Percentiles rank a stretch among this genome's conserved stretches.
Conservation (phyloP, 2,113 vertebrate genomes). For the Amblyornis subalaris region DNA sequence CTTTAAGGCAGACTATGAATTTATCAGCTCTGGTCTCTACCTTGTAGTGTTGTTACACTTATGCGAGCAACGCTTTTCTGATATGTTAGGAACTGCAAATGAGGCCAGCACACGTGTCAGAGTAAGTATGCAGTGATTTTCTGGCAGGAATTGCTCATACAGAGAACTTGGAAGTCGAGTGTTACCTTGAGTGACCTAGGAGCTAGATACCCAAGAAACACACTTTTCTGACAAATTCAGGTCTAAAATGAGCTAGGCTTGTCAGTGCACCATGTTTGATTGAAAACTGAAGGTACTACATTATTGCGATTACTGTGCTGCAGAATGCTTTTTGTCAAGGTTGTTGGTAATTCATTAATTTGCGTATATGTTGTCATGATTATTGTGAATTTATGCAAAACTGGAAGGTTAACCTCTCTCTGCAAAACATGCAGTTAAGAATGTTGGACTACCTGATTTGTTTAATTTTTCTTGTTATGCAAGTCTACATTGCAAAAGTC, state of each 20-base stretch:
- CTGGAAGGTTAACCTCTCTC: background rate
- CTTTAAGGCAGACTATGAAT: constrained; percentile 91
- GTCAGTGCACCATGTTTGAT: background rate
- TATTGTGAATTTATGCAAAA: background rate
- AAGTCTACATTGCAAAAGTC: background rate
- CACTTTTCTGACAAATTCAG: background rate
- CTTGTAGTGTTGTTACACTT: constrained; percentile 95
- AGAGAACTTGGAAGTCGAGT: background rate
- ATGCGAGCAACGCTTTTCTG: constrained; percentile 95
- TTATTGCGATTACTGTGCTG: background rate
- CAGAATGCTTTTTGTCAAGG: background rate
- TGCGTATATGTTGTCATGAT: background rate
- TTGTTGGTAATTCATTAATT: background rate
- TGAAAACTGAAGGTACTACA: background rate
- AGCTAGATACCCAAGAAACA: background rate
- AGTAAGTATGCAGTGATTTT: constrained; percentile 74
- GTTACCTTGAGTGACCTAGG: background rate
- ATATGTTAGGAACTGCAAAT: constrained; percentile 89
- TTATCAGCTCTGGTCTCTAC: constrained; percentile 97
- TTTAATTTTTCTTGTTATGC: background rate
- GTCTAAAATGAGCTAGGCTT: background rate
- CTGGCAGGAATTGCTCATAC: background rate
- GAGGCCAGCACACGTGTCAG: constrained; percentile 85
- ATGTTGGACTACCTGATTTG: background rate
- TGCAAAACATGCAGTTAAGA: background rate